These are phyloP conservation scores for Julus scanicus DNA, from an alignment of 2,888 invertebrate species.

Conservation along the genomic window DNA sequence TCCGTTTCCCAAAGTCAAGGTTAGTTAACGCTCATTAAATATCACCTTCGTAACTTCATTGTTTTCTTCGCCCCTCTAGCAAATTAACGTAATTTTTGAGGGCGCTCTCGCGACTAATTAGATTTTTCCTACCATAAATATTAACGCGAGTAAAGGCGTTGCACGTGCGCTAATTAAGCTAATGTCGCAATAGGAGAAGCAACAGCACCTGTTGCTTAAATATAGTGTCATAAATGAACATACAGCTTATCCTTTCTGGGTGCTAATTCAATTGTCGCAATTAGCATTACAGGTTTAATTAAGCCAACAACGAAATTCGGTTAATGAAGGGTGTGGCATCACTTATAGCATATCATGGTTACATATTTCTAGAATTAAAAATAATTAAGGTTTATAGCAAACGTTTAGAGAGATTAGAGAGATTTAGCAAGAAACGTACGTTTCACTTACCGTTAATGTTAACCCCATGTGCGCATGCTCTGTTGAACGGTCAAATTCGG, in stretches of 20 bases:
- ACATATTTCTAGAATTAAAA: constrained; percentile 1
- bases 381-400: neutral
- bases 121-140: constrained; percentile 34
- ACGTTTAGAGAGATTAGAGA: too few species aligned
- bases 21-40: constrained; percentile 50
- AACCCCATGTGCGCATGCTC: too few species aligned
- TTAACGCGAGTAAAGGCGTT: constrained; percentile 6
- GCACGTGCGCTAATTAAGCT: constrained; percentile 15
- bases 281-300: constrained; percentile 20
- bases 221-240: neutral
- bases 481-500: too few species aligned
- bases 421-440: too few species aligned
- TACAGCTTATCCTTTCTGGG: neutral
- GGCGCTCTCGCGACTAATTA: neutral
- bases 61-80: neutral
- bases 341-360: neutral
- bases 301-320: too few species aligned
- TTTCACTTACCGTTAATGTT: too few species aligned
- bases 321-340: constrained; percentile 3
- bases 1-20: constrained; percentile 44
- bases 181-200: neutral
- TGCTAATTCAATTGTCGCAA: neutral
- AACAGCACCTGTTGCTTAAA: neutral
- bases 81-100: constrained; percentile 35
- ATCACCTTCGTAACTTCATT: constrained; percentile 42